A percentile compares a stretch with the other conserved stretches of the same genome.
These are phyloP conservation scores for Folsomia candida DNA, from an alignment of 2,888 invertebrate genomes.

Conservation along the genomic window DNA sequence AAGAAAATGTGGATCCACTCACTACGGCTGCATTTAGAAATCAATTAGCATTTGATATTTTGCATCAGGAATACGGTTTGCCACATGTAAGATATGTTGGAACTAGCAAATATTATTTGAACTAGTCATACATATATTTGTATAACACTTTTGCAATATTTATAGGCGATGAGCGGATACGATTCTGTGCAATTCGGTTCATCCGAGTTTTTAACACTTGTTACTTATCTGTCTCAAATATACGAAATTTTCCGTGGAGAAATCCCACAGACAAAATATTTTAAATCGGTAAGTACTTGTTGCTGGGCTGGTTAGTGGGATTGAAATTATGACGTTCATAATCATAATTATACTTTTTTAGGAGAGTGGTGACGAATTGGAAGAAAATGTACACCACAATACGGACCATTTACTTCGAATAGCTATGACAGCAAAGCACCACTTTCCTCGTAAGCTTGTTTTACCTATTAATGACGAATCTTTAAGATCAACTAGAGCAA, in stretches of 20 bases:
- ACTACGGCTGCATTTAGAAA: constrained; percentile 62
- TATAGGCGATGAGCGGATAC: constrained; percentile 67
- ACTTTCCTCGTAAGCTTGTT: constrained; percentile 30
- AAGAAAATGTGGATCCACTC: constrained; percentile 59
- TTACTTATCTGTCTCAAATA: constrained; percentile 81
- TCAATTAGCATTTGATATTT: constrained; percentile 78
- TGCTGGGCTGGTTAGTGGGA: not conserved
- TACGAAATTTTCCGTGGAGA: constrained; percentile 89
- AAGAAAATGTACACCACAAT: constrained; percentile 42
- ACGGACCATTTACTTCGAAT: constrained; percentile 38
- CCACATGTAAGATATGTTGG: constrained; percentile 57
- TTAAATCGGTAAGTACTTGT: constrained; percentile 63
- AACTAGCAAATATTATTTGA: too few species aligned
- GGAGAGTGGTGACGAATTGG: constrained; percentile 43
- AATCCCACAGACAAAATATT: constrained; percentile 77
- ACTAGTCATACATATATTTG: too few species aligned
- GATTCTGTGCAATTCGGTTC: constrained; percentile 71
- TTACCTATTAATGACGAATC: not conserved
- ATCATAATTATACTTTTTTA: constrained; percentile 5
- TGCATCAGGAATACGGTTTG: constrained; percentile 79
- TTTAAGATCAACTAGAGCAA: too few species aligned
- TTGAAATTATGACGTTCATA: not conserved
- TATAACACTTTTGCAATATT: too few species aligned
- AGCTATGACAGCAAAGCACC: constrained; percentile 39
- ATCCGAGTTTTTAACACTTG: constrained; percentile 71